A percentile compares a stretch with the other conserved stretches of the same genome.
phyloP scores from a whole-genome alignment of 2,113 vertebrate genomes.

The Pangasianodon gigas region DNA sequence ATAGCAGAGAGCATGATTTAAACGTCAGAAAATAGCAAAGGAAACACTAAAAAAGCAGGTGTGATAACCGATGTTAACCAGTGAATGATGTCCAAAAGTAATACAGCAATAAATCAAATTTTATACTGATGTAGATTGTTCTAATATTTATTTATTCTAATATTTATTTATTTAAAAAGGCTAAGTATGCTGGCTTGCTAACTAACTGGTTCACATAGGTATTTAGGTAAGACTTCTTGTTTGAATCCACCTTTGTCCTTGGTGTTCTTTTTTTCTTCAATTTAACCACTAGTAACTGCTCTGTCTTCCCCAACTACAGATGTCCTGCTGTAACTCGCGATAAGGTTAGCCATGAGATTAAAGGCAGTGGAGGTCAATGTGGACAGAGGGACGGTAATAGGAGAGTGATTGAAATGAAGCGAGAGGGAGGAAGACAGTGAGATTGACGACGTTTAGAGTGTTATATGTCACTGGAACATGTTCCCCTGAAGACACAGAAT shows the following conservation, averaged over 20 bases:
- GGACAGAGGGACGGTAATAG: slow-evolving; percentile 38
- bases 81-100: not conserved
- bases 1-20: no score
- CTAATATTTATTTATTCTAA: not conserved
- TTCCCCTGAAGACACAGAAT: slow-evolving; percentile 49
- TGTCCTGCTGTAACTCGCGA: not conserved
- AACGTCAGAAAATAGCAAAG: not conserved
- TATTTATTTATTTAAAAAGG: not conserved
- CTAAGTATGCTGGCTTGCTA: not conserved
- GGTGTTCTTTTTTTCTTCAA: not conserved
- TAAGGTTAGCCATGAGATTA: slow-evolving; percentile 28
- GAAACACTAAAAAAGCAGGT: not conserved
- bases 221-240: not conserved
- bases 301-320: not conserved
- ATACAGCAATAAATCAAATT: not conserved
- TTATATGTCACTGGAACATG: slow-evolving; percentile 49
- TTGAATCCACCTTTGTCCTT: not conserved
- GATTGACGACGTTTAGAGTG: slow-evolving; percentile 45
- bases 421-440: slow-evolving; percentile 20
- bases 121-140: not conserved
- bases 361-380: slow-evolving; percentile 35
- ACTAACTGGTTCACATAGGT: not conserved
- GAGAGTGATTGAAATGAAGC: slow-evolving; percentile 49
- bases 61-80: not conserved
- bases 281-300: not conserved